Base-by-base conservation (phyloP, 2,888 invertebrate species). In the Quadroppia sp. region DNA sequence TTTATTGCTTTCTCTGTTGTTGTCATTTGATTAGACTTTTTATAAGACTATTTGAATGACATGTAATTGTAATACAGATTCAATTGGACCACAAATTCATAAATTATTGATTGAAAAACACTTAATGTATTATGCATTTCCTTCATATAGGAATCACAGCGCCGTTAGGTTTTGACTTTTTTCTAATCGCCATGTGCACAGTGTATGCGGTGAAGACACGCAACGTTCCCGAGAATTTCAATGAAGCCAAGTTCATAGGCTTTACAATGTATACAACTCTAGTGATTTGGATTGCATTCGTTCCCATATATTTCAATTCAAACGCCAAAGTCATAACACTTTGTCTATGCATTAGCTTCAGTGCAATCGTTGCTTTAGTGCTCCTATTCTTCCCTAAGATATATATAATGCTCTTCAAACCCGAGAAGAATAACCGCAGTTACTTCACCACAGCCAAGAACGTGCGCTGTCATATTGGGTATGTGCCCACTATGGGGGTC, bases 201-300 rank as follows among this genome's bases (percentile, higher is more conserved):
- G 88, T 98, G 17, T 98, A 99, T 81, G 98, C 98, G 0, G 89
- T 96, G 0, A 88, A 94, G 67, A 96, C 95, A 0, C 87, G 98
- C 78, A 98, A 98, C 85, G 92, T 98, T 77, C 99, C 98, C 0
- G 98, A 98, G 83, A 96, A 96, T 53, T 99, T 98, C 83, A 98
- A 99, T 83, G 98, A 96, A 84, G 83, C 83, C 42, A 84, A 84
- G 78, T 84, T 84, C 77, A 89, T 90, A 77, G 89, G 98, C 87
- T 98, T 99, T 84, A 96, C 97, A 30, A 98, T 99, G 98, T 99
- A 95, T 85, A 96, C 96, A 59, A 97, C 96, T 36, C 94, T 95
- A 83, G 92, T 96, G 77, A 95, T 97, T 81, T 98, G 98, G 98
- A 85, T 95, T 78, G 98, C 98, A 25, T 98, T 98, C 84, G 93